Conservation (phyloP, 2,888 invertebrate genomes). For the Volucella zonaria region DNA sequence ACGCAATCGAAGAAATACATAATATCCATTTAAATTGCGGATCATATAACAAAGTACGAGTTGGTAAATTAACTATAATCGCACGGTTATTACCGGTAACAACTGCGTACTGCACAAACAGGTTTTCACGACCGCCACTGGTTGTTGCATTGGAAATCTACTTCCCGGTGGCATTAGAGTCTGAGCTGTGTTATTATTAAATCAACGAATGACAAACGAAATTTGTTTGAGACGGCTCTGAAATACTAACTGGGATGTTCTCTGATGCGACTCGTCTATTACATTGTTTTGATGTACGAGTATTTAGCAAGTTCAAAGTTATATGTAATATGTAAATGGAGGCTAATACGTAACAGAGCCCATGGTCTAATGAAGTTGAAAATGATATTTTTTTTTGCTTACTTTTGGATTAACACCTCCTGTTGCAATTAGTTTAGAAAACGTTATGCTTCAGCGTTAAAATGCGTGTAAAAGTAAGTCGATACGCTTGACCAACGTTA, state of each 20-base stretch:
- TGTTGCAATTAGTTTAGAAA: too few species aligned
- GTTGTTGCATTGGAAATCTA: conserved; percentile 10
- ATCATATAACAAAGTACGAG: conserved; percentile 1
- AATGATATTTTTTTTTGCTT: neutral
- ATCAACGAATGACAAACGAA: neutral
- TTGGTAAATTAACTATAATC: conserved; percentile 52
- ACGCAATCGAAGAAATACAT: conserved; percentile 11
- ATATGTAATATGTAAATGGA: too few species aligned
- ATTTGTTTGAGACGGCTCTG: too few species aligned
- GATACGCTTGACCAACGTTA: neutral
- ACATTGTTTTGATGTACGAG: too few species aligned
- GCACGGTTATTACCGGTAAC: conserved; percentile 10
- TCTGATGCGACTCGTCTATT: too few species aligned
- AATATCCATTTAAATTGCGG: neutral
- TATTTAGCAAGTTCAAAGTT: too few species aligned
- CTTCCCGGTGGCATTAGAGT: conserved; percentile 6
- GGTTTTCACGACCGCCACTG: conserved; percentile 21
- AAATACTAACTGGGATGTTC: too few species aligned
- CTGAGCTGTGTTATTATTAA: neutral
- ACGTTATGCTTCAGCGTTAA: neutral
- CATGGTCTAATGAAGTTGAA: neutral
- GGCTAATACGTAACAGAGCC: neutral
- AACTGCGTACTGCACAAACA: conserved; percentile 22
- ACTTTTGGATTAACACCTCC: neutral
- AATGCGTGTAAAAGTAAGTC: neutral